Evolutionary conservation across 1,140 invertebrate genomes (phyloP).

Genomic region (Phymorhynchus buccinoides): DNA sequence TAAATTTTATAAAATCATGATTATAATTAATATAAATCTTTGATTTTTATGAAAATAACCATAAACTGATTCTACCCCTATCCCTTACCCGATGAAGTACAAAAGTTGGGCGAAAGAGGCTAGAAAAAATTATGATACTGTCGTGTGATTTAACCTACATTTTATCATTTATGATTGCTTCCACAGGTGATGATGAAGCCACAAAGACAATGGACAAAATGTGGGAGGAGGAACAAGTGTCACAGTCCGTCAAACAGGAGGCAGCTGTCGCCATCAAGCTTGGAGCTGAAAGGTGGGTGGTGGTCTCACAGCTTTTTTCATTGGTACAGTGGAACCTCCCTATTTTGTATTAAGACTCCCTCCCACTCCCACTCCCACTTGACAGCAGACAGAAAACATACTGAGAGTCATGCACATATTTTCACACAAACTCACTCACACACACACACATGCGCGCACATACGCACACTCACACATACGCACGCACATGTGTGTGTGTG

Average conservation of each 20-base stretch:
- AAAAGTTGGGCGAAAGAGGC: no score
- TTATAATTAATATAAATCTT: neutral
- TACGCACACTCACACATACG: neutral
- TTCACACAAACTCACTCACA: no score
- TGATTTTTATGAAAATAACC: neutral
- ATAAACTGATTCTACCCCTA: neutral
- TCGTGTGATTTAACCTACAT: neutral
- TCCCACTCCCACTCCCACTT: no score
- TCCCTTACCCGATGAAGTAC: no score
- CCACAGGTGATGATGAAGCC: constrained; percentile 53
- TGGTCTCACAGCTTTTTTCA: neutral
- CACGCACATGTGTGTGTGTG: neutral
- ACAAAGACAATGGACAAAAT: constrained; percentile 51
- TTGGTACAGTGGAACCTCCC: neutral
- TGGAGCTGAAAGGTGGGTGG: constrained; percentile 44
- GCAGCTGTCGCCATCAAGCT: constrained; percentile 51
- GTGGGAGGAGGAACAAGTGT: constrained; percentile 45
- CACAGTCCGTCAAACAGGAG: constrained; percentile 40
- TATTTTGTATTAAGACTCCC: neutral
- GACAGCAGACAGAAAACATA: no score
- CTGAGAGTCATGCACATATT: no score
- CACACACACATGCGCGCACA: neutral
- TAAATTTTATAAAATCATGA: neutral
- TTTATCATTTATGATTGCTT: neutral
- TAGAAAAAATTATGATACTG: no score